phyloP scores from a whole-genome alignment of 2,797 vertebrate species.

The Myotis vivesi region DNA sequence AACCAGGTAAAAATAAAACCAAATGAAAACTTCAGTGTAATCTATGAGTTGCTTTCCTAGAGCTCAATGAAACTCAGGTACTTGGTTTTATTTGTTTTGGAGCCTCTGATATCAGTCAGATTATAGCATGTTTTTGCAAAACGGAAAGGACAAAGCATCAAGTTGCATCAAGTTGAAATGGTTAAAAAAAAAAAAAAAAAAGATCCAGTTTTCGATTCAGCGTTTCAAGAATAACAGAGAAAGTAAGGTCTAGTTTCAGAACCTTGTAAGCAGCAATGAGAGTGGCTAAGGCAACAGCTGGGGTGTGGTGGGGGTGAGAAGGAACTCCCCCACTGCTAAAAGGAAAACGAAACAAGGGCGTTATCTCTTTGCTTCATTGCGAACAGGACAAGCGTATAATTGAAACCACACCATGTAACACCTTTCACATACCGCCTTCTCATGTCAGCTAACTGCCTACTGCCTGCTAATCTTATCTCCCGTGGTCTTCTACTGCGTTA shows the following conservation, averaged over 20 bases:
- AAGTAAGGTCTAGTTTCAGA: constrained; percentile 16
- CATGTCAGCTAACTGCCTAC: constrained; percentile 14
- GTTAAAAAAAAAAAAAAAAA: not conserved
- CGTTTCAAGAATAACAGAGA: constrained; percentile 19
- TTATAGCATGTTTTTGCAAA: not conserved
- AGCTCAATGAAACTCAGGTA: not conserved
- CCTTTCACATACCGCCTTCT: not conserved
- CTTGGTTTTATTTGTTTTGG: constrained; percentile 30
- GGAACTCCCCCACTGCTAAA: not conserved
- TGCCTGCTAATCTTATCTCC: constrained; percentile 26
- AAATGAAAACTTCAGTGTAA: constrained; percentile 11
- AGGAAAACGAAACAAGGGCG: not conserved
- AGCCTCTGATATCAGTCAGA: not conserved
- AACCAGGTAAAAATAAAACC: constrained; percentile 40
- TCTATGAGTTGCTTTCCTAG: constrained; percentile 2
- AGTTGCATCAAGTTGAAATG: not conserved
- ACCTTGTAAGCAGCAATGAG: not conserved
- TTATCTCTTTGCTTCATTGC: not conserved
- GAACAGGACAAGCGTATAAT: not conserved
- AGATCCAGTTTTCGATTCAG: not conserved
- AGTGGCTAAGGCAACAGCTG: not conserved
- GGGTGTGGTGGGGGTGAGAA: not conserved
- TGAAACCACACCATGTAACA: not conserved
- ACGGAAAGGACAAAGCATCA: not conserved
- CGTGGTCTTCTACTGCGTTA: not conserved